These are phyloP conservation scores for Oxytorus armatus DNA, from an alignment of 2,888 invertebrate genomes.

Conservation along the genomic window DNA sequence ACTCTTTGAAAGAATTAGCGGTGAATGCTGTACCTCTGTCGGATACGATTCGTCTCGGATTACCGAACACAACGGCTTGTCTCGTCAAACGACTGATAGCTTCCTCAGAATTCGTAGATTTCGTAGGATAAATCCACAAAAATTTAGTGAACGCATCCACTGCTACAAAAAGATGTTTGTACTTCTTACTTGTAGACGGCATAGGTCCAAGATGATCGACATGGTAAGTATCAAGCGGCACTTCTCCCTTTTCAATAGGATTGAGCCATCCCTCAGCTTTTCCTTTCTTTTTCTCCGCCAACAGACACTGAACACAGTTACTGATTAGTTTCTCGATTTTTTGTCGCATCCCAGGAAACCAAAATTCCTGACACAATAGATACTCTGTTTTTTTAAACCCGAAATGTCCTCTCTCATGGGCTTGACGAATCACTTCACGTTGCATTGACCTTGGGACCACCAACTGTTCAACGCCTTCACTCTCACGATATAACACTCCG, in stretches of 20 bases:
- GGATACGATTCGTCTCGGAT: slow-evolving; percentile 63
- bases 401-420: slow-evolving; percentile 57
- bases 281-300: slow-evolving; percentile 72
- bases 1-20: slow-evolving; percentile 45
- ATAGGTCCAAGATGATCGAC: slow-evolving; percentile 78
- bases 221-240: slow-evolving; percentile 76
- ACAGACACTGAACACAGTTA: slow-evolving; percentile 73
- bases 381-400: slow-evolving; percentile 23
- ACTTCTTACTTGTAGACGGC: slow-evolving; percentile 73
- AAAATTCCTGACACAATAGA: slow-evolving; percentile 55
- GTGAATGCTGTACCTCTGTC: slow-evolving; percentile 72
- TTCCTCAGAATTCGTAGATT: slow-evolving; percentile 72
- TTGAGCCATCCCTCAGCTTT: slow-evolving; percentile 74
- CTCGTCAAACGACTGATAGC: slow-evolving; percentile 29
- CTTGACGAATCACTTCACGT: slow-evolving; percentile 44
- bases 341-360: slow-evolving; percentile 58
- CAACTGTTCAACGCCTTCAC: slow-evolving; percentile 26
- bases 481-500: slow-evolving; percentile 39
- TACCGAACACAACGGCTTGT: slow-evolving; percentile 63
- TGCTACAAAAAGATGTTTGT: slow-evolving; percentile 75
- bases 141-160: slow-evolving; percentile 77
- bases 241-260: slow-evolving; percentile 73
- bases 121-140: too few species aligned
- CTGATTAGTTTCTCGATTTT: slow-evolving; percentile 58
- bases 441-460: slow-evolving; percentile 56